These are phyloP conservation scores for Strix occidentalis DNA, from an alignment of 2,797 vertebrate species.

Conservation along the genomic window DNA sequence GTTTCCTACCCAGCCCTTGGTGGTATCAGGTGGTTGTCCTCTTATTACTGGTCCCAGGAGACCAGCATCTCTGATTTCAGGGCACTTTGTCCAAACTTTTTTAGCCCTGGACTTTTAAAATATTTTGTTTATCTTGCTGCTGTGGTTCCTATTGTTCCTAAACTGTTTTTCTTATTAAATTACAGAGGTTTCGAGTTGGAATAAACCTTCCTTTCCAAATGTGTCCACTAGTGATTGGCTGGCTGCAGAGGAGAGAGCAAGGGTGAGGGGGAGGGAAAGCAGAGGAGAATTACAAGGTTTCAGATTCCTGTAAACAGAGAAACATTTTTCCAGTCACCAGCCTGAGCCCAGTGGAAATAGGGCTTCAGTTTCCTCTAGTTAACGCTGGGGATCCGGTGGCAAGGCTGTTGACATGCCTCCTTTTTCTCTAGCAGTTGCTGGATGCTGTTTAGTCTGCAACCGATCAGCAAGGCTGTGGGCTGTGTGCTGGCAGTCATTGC, in stretches of 20 bases:
- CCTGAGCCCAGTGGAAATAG: conserved; percentile 53
- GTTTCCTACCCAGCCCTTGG: not conserved
- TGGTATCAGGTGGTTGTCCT: not conserved
- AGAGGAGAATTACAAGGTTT: conserved; percentile 66
- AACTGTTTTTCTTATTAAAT: conserved; percentile 36
- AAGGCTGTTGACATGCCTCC: conserved; percentile 27
- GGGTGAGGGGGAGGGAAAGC: not conserved
- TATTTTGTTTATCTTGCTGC: not conserved
- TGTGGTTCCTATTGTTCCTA: conserved; percentile 20
- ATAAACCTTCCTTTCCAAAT: conserved; percentile 9
- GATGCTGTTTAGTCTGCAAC: not conserved
- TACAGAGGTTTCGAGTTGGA: not conserved
- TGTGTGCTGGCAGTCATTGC: not conserved
- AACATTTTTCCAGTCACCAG: conserved; percentile 67
- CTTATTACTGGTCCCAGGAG: not conserved
- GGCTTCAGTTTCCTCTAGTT: conserved; percentile 53
- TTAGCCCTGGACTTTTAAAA: not conserved
- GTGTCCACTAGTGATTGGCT: not conserved
- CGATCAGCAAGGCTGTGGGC: not conserved
- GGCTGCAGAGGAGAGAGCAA: not conserved
- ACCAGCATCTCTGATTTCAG: conserved; percentile 10
- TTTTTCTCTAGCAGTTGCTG: not conserved
- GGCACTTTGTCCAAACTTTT: not conserved
- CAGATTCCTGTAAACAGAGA: conserved; percentile 71
- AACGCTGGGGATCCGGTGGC: conserved; percentile 32